Base-by-base conservation (phyloP, 2,888 invertebrate species). In the Rutpela maculata region DNA sequence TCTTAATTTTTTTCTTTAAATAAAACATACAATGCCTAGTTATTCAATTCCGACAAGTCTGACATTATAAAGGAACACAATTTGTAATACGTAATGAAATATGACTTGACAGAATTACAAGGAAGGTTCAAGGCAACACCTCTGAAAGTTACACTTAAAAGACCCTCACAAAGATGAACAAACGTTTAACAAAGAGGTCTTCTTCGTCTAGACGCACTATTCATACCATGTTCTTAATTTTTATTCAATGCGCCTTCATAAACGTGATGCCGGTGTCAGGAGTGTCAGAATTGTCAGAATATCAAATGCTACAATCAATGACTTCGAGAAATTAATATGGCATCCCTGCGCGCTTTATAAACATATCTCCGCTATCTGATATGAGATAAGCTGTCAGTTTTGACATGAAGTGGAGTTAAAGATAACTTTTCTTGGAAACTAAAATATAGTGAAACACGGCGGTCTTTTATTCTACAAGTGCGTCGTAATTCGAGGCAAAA, bases 291-390 rank as follows among this genome's bases (percentile, higher is more conserved):
- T 22, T 18, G 63, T 69, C 75, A 70, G 43, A 65, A 63, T 75
- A 75, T 70, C 69, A 65, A 60, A 69, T 69, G 43, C 18, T 69
- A 75, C 75, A 43, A 75, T 75, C 75, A 66, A 63, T 70, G 35
- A 19, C 35, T 50, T 57, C 75, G 50, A 75, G 75, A 75, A 70
- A 68, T 75, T 75, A 63, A 75, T 75, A 75, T 35, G 65, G 60
- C 62, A 75, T 69, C 62, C 50, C 57, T 69, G 68, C 65, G 62
- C 68, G 62, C 67, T 68, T 62, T 63, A 69, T 69, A 69, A 60
- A 75, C 50, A 63, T 65, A 69, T 63, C 50, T 66, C 57, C 31
- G 69, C 26, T 56, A 57, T 69, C 69, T 55, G 26, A 31, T 68
- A 56, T 6, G 17, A 26, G 26, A 59, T 69, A 69, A 35, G 59